Evolutionary conservation across 2,888 invertebrate genomes (phyloP).

Genomic region (Synanthedon vespiformis): DNA sequence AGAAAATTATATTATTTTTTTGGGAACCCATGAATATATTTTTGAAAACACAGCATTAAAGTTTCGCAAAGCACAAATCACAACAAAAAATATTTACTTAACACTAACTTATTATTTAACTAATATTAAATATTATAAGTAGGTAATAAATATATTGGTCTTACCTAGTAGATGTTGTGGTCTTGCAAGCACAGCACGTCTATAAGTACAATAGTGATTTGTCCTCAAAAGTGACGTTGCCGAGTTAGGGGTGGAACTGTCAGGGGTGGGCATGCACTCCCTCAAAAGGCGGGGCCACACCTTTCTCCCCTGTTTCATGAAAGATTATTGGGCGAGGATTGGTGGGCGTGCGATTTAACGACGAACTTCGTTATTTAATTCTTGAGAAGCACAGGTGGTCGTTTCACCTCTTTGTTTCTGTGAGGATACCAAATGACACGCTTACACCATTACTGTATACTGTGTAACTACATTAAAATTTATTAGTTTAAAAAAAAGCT

Average conservation of each 20-base stretch:
- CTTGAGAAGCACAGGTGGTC: slow-evolving; percentile 11
- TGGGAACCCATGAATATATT: no score
- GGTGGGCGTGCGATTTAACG: slow-evolving; percentile 22
- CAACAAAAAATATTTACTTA: no score
- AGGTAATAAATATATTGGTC: no score
- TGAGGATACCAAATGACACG: not conserved
- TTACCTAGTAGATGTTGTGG: not conserved
- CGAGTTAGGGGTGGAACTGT: slow-evolving; percentile 12
- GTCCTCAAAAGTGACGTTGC: slow-evolving; percentile 10
- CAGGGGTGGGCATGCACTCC: slow-evolving; percentile 17
- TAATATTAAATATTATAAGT: no score
- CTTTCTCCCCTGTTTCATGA: slow-evolving; percentile 19
- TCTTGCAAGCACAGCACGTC: slow-evolving; percentile 8
- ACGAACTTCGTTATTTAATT: slow-evolving; percentile 21
- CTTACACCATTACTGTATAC: no score
- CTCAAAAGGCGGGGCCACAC: slow-evolving; percentile 28
- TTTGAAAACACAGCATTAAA: no score
- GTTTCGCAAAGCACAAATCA: no score
- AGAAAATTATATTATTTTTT: no score
- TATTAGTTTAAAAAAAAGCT: no score
- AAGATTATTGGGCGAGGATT: slow-evolving; percentile 25
- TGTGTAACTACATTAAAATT: no score
- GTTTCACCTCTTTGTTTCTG: not conserved
- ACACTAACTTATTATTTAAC: no score
- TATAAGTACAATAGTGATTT: slow-evolving; percentile 20